phyloP scores from a whole-genome alignment of 2,797 vertebrate genomes.

The Gymnothorax reevesii region DNA sequence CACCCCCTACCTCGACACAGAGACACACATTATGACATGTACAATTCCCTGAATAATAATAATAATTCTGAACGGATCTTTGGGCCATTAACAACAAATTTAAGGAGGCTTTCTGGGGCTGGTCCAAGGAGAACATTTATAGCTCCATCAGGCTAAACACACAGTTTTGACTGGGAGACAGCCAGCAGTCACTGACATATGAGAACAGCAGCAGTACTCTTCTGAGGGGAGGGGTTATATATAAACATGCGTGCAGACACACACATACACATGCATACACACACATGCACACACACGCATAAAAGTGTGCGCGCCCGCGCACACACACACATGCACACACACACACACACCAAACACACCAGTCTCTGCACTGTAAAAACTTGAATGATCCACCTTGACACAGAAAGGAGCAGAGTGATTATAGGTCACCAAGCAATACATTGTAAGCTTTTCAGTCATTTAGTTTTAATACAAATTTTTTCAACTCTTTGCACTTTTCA shows the following conservation, averaged over 20 bases:
- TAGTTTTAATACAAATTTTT: neutral
- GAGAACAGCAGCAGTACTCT: constrained; percentile 38
- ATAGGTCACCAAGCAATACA: neutral
- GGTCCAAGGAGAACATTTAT: constrained; percentile 53
- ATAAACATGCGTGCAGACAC: neutral
- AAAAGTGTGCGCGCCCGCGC: neutral
- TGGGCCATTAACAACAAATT: constrained; percentile 56
- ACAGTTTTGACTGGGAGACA: constrained; percentile 48
- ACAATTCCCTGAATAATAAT: constrained; percentile 10
- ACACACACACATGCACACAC: neutral
- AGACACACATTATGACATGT: constrained; percentile 13
- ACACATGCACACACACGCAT: neutral
- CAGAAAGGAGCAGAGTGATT: neutral
- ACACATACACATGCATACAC: neutral
- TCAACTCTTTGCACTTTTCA: neutral
- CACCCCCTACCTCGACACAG: neutral
- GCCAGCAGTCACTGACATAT: constrained; percentile 48
- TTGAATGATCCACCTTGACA: neutral
- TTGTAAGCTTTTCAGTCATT: neutral
- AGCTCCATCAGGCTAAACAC: constrained; percentile 55
- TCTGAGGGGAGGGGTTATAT: constrained; percentile 2
- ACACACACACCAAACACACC: neutral
- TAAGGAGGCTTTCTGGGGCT: constrained; percentile 46
- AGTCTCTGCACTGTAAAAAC: neutral
- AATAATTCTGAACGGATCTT: constrained; percentile 38